phyloP scores from a whole-genome alignment of 2,113 vertebrate species.

The Vulpes vulpes region DNA sequence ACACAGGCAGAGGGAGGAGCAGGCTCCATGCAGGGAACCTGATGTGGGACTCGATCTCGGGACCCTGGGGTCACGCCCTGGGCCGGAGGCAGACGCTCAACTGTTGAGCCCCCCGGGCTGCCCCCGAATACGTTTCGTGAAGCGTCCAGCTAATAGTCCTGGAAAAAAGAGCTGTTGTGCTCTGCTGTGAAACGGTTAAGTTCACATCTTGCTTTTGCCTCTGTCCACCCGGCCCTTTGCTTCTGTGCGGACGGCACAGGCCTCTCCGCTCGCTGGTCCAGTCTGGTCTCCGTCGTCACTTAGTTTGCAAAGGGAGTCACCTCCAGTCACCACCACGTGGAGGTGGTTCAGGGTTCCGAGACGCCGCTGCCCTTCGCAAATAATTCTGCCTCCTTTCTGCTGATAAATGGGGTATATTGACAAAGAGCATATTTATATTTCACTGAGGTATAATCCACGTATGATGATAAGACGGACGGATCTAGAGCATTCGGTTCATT shows the following conservation, averaged over 20 bases:
- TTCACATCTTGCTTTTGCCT: neutral
- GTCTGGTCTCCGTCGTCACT: neutral
- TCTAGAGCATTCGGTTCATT: neutral
- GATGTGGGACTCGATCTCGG: no score
- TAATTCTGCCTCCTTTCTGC: neutral
- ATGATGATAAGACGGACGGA: neutral
- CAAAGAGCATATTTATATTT: neutral
- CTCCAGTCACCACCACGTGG: no score
- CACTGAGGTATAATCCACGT: neutral
- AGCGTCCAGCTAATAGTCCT: neutral
- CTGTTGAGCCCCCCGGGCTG: no score
- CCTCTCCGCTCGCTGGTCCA: neutral
- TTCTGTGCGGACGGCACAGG: fast-evolving
- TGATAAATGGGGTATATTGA: neutral
- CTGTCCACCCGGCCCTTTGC: neutral
- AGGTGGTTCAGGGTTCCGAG: neutral
- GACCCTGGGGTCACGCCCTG: no score
- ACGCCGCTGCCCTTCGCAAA: neutral
- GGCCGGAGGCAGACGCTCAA: no score
- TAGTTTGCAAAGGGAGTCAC: neutral
- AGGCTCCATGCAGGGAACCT: no score
- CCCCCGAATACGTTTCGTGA: neutral
- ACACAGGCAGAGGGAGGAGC: no score
- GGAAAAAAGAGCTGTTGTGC: neutral
- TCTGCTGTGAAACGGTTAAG: neutral